Percentiles rank a stretch among this genome's conserved stretches.
These are phyloP conservation scores for Anadara kagoshimensis DNA, from an alignment of 1,140 invertebrate species.

Conservation along the genomic window DNA sequence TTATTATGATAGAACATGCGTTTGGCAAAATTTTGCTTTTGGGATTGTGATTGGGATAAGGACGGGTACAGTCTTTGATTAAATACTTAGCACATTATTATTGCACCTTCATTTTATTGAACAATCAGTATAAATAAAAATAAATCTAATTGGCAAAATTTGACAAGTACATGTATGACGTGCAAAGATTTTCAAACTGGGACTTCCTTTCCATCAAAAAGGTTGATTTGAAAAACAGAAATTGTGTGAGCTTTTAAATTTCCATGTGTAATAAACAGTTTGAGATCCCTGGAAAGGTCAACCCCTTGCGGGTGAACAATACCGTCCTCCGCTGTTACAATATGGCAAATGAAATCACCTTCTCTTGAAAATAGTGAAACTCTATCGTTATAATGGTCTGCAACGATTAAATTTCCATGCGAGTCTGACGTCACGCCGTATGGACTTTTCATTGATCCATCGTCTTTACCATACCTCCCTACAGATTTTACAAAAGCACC, in stretches of 20 bases:
- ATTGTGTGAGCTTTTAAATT: constrained; percentile 45
- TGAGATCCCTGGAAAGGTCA: constrained; percentile 33
- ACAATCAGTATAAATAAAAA: too few relatives aligned
- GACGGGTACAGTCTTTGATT: too few relatives aligned
- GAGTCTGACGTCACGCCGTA: constrained; percentile 92
- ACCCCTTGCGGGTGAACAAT: constrained; percentile 53
- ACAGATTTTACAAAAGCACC: constrained; percentile 76
- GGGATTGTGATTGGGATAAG: too few relatives aligned
- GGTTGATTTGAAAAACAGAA: constrained; percentile 18
- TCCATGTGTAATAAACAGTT: constrained; percentile 47
- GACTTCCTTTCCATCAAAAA: too few relatives aligned
- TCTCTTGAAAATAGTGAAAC: constrained; percentile 47
- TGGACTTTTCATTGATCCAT: constrained; percentile 87
- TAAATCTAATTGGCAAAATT: too few relatives aligned
- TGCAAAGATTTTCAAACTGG: too few relatives aligned
- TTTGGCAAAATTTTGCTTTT: too few relatives aligned
- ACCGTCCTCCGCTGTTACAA: constrained; percentile 47
- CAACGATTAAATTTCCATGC: constrained; percentile 88
- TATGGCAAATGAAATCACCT: constrained; percentile 52
- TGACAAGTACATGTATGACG: too few relatives aligned
- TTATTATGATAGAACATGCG: too few relatives aligned
- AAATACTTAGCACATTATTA: too few relatives aligned
- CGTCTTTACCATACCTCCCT: constrained; percentile 82
- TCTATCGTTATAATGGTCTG: constrained; percentile 93
- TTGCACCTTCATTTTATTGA: too few relatives aligned